Base-by-base conservation (phyloP, 2,113 vertebrate species). In the Piaya cayana region DNA sequence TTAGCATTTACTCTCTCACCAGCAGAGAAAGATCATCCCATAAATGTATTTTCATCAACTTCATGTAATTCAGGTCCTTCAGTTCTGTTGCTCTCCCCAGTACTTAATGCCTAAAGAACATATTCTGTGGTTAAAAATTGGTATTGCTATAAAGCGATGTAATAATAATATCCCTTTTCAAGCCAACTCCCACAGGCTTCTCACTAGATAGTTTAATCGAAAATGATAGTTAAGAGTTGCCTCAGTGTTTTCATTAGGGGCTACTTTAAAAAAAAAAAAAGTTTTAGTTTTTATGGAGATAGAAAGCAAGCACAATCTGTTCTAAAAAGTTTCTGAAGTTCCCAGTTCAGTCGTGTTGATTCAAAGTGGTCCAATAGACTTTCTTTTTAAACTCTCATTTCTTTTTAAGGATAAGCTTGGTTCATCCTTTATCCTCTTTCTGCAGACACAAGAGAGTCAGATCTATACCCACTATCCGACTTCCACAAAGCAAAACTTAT, bases 361-460 rank as follows among this genome's bases (percentile, higher is more conserved):
- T 88, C 76, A 83, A 80, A 93, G 70, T 11, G 75, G 23, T 26
- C 39, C 76, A 68, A 64, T 0, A 63, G 14, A 77, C 12, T 68
- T 12, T 39, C 72, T 80, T 84, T 86, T 52, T 70, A 55, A 92
- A 67, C 43, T 18, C 58, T 64, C 43, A 60, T 79, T 96, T 75
- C 42, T 65, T 92, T 94, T 90, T 92, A 81, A 91, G 56, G 90
- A 90, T 79, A 95, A 95, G 83, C 76, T 78, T 84, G 45, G 53
- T 82, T 96, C 94, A 94, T 86, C 79, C 92, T 96, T 94, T 94
- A 93, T 95, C 93, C 94, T 92, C 68, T 82, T 86, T 75, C 72
- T 90, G 64, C 93, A 96, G 72, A 84, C 64, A 71, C 25, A 53
- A 72, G 53, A 90, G 85, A 94, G 36, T 92, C 80, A 96, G 72